phyloP scores from a whole-genome alignment of 1,140 invertebrate species.

The Lepidurus couesii region DNA sequence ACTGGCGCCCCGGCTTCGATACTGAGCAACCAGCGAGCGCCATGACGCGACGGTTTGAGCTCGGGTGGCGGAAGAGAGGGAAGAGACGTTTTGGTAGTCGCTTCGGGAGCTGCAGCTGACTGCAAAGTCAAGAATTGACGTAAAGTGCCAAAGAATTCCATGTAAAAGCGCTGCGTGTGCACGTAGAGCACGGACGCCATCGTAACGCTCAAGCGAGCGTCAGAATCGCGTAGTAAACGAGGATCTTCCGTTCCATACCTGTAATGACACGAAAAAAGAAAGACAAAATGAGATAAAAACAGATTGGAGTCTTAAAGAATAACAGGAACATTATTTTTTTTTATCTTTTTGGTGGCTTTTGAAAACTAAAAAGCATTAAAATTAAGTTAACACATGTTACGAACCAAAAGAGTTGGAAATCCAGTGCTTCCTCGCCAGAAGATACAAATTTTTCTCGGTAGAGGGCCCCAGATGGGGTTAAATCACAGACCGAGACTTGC shows the following conservation, averaged over 20 bases:
- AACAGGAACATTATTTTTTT: conserved; percentile 28
- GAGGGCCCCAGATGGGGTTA: conserved; percentile 63
- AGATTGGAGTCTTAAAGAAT: conserved; percentile 34
- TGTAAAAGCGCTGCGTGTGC: conserved; percentile 88
- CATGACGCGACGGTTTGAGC: conserved; percentile 41
- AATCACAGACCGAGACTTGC: conserved; percentile 70
- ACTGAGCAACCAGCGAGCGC: conserved; percentile 56
- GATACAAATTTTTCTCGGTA: conserved; percentile 82
- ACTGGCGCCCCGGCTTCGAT: conserved; percentile 73
- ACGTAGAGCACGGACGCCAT: conserved; percentile 78
- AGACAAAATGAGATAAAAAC: conserved; percentile 39
- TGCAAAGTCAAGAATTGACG: conserved; percentile 78
- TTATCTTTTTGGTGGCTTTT: not conserved
- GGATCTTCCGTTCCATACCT: conserved; percentile 49
- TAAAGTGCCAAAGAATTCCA: conserved; percentile 79
- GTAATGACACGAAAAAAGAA: conserved; percentile 34
- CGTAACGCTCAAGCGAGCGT: conserved; percentile 69
- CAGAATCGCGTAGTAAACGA: conserved; percentile 53
- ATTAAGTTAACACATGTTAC: conserved; percentile 45
- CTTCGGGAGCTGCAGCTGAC: conserved; percentile 38
- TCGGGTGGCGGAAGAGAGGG: conserved; percentile 26
- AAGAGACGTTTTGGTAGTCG: not conserved
- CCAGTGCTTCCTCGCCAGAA: conserved; percentile 69
- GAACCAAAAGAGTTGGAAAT: conserved; percentile 61
- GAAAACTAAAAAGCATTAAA: conserved; percentile 46